A percentile compares a stretch with the other conserved stretches of the same genome.
Conservation (phyloP, 2,888 invertebrate genomes). For the Drosophila rubida region DNA sequence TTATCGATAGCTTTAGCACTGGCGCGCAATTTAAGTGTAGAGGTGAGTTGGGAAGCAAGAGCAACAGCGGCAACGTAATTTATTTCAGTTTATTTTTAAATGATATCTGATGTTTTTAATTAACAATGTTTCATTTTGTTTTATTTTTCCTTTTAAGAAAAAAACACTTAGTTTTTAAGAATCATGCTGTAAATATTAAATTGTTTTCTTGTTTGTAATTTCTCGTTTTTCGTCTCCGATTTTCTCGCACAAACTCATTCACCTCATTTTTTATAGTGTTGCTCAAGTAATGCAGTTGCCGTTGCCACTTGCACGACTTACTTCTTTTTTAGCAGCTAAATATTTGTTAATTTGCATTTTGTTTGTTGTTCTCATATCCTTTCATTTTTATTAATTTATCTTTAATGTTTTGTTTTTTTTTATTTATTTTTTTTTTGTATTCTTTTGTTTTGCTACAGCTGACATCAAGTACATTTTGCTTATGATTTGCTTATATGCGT, state of each 20-base stretch:
- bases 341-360: conserved; percentile 27
- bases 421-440: conserved; percentile 30
- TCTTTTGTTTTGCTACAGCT: conserved; percentile 63
- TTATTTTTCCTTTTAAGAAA: conserved; percentile 72
- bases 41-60: background rate
- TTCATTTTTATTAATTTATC: conserved; percentile 28
- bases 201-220: conserved; percentile 1
- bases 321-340: conserved; percentile 28
- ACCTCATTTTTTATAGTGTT: conserved; percentile 6
- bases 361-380: conserved; percentile 20
- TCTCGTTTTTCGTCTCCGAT: conserved; percentile 7
- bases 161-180: conserved; percentile 77
- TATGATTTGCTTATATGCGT: conserved; percentile 61
- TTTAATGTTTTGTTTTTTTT: conserved; percentile 47
- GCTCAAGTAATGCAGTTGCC: conserved; percentile 11
- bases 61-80: conserved; percentile 51
- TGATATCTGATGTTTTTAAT: conserved; percentile 77
- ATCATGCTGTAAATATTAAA: conserved; percentile 69
- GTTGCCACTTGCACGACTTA: conserved; percentile 17
- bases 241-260: conserved; percentile 3
- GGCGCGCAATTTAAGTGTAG: conserved; percentile 14
- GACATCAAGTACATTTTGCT: conserved; percentile 77
- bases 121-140: conserved; percentile 73
- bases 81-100: conserved; percentile 73
- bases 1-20: conserved; percentile 21